These are phyloP conservation scores for Phthorimaea operculella DNA, from an alignment of 1,140 invertebrate species.

Conservation along the genomic window DNA sequence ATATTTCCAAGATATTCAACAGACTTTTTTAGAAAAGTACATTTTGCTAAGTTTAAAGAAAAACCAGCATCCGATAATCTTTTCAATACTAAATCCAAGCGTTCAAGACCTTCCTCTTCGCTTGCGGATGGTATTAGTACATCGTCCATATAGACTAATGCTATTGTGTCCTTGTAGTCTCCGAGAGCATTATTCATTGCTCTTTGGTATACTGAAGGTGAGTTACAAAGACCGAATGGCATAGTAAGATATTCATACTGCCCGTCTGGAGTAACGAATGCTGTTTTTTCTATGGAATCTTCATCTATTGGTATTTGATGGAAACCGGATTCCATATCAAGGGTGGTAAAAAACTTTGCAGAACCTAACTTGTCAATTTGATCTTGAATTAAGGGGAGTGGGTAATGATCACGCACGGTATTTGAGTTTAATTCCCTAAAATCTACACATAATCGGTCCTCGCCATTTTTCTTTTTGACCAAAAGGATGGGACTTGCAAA, in stretches of 20 bases:
- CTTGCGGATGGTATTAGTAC: conserved; percentile 16
- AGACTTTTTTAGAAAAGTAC: conserved; percentile 22
- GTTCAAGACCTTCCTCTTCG: conserved; percentile 15
- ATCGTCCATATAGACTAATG: conserved; percentile 24
- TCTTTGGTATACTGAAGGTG: conserved; percentile 37
- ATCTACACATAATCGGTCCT: conserved; percentile 24
- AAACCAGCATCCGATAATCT: conserved; percentile 19
- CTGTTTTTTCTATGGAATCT: conserved; percentile 30
- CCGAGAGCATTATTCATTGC: conserved; percentile 47
- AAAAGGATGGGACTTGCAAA: conserved; percentile 22
- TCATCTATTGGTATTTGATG: conserved; percentile 34
- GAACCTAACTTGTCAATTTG: conserved; percentile 45
- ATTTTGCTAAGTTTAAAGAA: conserved; percentile 24
- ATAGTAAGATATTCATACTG: conserved; percentile 33
- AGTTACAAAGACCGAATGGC: conserved; percentile 40
- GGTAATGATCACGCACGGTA: conserved; percentile 17
- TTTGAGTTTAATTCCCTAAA: conserved; percentile 19
- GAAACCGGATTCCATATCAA: conserved; percentile 55
- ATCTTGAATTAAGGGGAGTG: conserved; percentile 39
- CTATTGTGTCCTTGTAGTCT: conserved; percentile 15
- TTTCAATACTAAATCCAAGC: conserved; percentile 14
- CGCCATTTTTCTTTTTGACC: conserved; percentile 26
- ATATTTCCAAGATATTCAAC: conserved; percentile 30
- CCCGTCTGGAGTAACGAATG: conserved; percentile 35
- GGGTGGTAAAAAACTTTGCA: conserved; percentile 23